A percentile compares a stretch with the other conserved stretches of the same genome.
These are phyloP conservation scores for Apis laboriosa DNA, from an alignment of 1,140 invertebrate genomes.

Conservation along the genomic window DNA sequence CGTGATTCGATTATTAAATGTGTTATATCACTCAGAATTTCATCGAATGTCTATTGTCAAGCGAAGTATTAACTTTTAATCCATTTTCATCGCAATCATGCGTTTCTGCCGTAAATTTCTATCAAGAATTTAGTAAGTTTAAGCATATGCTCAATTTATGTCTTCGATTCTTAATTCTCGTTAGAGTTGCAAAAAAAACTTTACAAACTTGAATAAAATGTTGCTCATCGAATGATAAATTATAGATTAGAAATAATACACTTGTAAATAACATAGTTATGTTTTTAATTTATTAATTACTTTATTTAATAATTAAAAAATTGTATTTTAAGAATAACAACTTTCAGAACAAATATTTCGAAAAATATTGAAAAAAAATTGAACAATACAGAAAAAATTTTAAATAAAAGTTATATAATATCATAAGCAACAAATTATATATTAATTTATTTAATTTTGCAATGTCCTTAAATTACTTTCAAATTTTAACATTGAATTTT, in stretches of 20 bases:
- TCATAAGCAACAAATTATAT: too few species aligned
- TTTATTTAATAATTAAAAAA: too few species aligned
- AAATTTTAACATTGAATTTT: too few species aligned
- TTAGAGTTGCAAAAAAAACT: neutral
- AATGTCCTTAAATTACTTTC: too few species aligned
- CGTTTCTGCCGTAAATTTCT: conserved; percentile 24
- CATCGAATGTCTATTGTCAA: neutral
- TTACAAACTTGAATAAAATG: conserved; percentile 15
- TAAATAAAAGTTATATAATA: too few species aligned
- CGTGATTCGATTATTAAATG: conserved; percentile 21
- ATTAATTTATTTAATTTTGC: too few species aligned
- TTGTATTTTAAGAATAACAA: too few species aligned
- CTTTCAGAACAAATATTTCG: too few species aligned
- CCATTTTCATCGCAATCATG: conserved; percentile 36
- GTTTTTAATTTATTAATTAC: too few species aligned
- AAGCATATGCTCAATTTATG: neutral
- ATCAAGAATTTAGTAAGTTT: conserved; percentile 37
- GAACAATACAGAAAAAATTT: too few species aligned
- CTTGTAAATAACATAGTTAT: neutral
- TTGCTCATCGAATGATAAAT: neutral
- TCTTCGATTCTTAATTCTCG: conserved; percentile 7
- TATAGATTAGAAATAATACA: conserved; percentile 16
- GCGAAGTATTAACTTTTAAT: conserved; percentile 41
- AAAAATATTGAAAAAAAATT: too few species aligned
- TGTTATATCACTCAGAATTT: conserved; percentile 39